Evolutionary conservation across 2,113 vertebrate species (phyloP).

Genomic region (Oenanthe oenanthe): DNA sequence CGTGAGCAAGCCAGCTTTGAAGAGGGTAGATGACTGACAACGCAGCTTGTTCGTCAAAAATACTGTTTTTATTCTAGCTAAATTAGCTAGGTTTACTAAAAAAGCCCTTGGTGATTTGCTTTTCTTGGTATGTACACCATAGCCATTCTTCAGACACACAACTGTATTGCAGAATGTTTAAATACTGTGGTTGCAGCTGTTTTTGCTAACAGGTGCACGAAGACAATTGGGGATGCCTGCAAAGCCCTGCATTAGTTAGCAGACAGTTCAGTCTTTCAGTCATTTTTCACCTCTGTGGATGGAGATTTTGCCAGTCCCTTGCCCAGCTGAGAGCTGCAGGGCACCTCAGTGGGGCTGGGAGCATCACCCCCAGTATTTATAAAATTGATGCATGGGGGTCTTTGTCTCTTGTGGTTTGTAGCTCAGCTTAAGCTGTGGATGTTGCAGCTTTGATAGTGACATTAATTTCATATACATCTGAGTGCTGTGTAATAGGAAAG

Average conservation of each 20-base stretch:
- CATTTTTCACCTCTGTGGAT: conserved; percentile 28
- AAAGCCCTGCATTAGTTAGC: neutral
- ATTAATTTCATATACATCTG: neutral
- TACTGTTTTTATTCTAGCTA: neutral
- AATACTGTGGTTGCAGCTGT: conserved; percentile 32
- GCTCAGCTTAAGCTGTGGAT: neutral
- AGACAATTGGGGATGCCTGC: neutral
- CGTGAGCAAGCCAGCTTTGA: accelerated
- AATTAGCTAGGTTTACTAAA: neutral
- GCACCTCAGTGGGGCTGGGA: neutral
- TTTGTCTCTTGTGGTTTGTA: neutral
- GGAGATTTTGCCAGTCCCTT: neutral
- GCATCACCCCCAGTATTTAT: neutral
- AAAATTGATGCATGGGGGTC: neutral
- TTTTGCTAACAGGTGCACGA: conserved; percentile 39
- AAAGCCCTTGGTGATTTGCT: neutral
- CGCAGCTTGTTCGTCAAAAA: neutral
- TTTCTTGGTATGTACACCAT: neutral
- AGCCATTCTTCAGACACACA: neutral
- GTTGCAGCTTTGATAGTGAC: neutral
- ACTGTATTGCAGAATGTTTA: neutral
- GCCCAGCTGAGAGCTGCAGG: neutral
- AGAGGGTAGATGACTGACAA: neutral
- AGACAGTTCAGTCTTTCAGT: neutral
- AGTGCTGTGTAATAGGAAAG: neutral